Percentiles rank a stretch among this genome's conserved stretches.
Conservation (phyloP, 1,140 invertebrate species). For the Nautilus pompilius region DNA sequence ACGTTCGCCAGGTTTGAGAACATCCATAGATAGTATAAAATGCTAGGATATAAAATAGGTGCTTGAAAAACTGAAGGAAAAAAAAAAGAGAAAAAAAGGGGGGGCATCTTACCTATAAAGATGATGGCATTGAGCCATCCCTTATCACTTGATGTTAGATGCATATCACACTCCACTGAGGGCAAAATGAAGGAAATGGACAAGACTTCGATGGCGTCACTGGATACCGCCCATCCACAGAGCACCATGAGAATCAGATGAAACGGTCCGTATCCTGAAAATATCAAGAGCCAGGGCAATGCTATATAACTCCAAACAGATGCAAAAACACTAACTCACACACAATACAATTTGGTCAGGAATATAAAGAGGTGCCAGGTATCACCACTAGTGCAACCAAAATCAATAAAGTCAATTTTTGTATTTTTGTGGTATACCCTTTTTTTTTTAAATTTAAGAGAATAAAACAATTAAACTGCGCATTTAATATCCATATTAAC, state of each 20-base stretch:
- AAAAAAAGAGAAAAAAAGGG: conserved; percentile 49
- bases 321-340: too few relatives aligned
- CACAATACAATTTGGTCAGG: too few relatives aligned
- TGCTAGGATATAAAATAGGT: background rate
- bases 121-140: conserved; percentile 66
- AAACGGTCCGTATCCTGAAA: conserved; percentile 84
- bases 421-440: too few relatives aligned
- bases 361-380: too few relatives aligned
- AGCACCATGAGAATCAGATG: conserved; percentile 78
- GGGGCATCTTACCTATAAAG: conserved; percentile 61
- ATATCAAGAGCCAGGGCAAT: too few relatives aligned
- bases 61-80: conserved; percentile 3
- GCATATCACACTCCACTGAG: conserved; percentile 85
- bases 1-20: background rate
- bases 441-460: too few relatives aligned
- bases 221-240: conserved; percentile 89
- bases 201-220: conserved; percentile 88
- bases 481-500: too few relatives aligned
- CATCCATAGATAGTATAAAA: background rate
- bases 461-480: too few relatives aligned
- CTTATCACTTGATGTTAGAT: conserved; percentile 79
- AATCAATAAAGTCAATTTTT: too few relatives aligned
- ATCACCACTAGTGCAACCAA: too few relatives aligned
- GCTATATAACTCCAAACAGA: too few relatives aligned
- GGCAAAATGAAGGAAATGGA: conserved; percentile 89